These are phyloP conservation scores for Octopus sinensis DNA, from an alignment of 1,140 invertebrate species.

Conservation along the genomic window DNA sequence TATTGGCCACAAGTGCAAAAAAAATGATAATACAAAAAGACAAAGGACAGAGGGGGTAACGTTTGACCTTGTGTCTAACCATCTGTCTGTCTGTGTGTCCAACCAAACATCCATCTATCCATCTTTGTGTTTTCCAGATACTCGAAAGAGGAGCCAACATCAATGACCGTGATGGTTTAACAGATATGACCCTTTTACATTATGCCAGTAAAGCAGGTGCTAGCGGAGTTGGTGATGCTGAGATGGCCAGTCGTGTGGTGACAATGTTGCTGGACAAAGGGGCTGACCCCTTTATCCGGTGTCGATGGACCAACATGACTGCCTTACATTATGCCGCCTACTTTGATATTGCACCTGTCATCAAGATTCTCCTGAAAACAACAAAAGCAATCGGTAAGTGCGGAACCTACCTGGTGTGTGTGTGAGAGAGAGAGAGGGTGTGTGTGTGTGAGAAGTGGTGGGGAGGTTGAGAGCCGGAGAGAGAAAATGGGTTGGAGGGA, in stretches of 20 bases:
- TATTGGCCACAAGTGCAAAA: too few relatives aligned
- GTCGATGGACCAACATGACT: constrained; percentile 65
- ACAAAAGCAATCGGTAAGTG: constrained; percentile 52
- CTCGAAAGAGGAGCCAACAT: constrained; percentile 59
- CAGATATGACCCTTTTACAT: constrained; percentile 64
- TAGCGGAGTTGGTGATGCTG: constrained; percentile 59
- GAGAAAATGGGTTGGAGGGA: neutral
- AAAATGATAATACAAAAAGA: too few relatives aligned
- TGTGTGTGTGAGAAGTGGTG: too few relatives aligned
- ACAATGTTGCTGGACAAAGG: constrained; percentile 56
- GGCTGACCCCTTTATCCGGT: constrained; percentile 60
- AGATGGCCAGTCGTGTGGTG: constrained; percentile 47
- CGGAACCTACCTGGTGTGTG: too few relatives aligned
- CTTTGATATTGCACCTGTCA: constrained; percentile 62
- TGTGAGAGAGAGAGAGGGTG: too few relatives aligned
- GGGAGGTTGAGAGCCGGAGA: neutral
- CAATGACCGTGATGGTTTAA: constrained; percentile 62
- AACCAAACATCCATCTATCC: too few relatives aligned
- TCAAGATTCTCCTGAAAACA: constrained; percentile 57
- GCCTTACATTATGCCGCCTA: constrained; percentile 63
- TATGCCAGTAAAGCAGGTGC: constrained; percentile 64
- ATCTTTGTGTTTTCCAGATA: constrained; percentile 46
- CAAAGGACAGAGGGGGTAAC: too few relatives aligned
- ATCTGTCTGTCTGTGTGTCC: too few relatives aligned
- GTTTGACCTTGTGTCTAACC: too few relatives aligned